Percentiles rank a stretch among this genome's conserved stretches.
Evolutionary conservation across 2,888 invertebrate genomes (phyloP).

Genomic region (Salticus scenicus): DNA sequence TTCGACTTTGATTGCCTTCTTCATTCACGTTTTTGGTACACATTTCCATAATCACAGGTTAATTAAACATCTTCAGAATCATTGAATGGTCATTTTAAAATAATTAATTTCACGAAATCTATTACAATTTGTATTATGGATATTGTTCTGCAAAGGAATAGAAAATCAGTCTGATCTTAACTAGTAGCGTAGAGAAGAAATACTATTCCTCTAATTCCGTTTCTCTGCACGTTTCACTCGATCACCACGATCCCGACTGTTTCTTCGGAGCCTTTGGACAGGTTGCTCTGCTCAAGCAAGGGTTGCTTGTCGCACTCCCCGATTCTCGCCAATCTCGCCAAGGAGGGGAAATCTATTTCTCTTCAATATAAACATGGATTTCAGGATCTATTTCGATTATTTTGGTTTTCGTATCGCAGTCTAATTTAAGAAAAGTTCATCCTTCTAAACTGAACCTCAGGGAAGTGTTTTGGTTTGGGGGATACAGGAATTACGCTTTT

Average conservation of each 20-base stretch:
- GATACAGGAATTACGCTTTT: no score
- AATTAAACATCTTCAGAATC: background rate
- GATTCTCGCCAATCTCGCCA: slow-evolving; percentile 11
- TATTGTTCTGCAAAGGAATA: background rate
- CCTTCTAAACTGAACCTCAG: no score
- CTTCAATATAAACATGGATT: no score
- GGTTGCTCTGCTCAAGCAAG: slow-evolving; percentile 25
- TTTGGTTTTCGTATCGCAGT: no score
- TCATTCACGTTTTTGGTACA: background rate
- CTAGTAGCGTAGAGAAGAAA: background rate
- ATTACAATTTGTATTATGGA: background rate
- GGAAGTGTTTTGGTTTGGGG: no score
- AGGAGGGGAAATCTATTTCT: background rate
- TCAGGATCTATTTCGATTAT: no score
- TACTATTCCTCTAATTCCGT: background rate
- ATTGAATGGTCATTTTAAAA: background rate
- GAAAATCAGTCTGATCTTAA: background rate
- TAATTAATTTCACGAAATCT: background rate
- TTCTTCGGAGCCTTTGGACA: slow-evolving; percentile 45
- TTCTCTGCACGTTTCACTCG: background rate
- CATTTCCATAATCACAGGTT: slow-evolving; percentile 11
- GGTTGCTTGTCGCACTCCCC: slow-evolving; percentile 14
- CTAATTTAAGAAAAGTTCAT: no score
- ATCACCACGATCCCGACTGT: slow-evolving; percentile 1
- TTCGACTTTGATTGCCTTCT: background rate